These are phyloP conservation scores for Thecocarcelia acutangulata DNA, from an alignment of 2,888 invertebrate genomes.

Conservation along the genomic window DNA sequence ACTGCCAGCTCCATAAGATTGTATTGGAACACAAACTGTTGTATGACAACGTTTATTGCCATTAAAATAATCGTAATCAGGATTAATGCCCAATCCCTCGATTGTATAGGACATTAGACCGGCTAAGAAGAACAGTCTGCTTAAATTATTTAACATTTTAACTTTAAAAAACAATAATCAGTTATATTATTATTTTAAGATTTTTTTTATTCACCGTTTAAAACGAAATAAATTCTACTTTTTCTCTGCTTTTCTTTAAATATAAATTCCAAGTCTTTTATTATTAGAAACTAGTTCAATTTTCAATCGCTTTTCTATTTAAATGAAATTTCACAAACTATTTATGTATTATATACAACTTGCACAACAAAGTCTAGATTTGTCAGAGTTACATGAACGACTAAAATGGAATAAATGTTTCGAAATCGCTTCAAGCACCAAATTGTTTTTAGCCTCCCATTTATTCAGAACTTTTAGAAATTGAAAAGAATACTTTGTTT, in stretches of 20 bases:
- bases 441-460: conserved; percentile 24
- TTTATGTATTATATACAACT: neutral
- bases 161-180: neutral
- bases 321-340: conserved; percentile 33
- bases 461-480: conserved; percentile 17
- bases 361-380: neutral
- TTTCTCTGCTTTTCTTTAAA: conserved; percentile 15
- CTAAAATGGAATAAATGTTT: conserved; percentile 37
- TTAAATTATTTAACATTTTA: conserved; percentile 17
- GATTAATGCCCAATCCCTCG: neutral
- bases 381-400: neutral
- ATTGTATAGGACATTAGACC: neutral
- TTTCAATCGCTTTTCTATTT: conserved; percentile 24
- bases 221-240: neutral
- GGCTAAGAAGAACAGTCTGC: neutral
- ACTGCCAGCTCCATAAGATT: conserved; percentile 21
- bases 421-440: conserved; percentile 30
- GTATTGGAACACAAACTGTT: conserved; percentile 39
- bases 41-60: conserved; percentile 10
- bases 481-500: conserved; percentile 25
- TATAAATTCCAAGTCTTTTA: neutral
- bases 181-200: neutral
- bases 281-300: conserved; percentile 23
- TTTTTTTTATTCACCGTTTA: conserved; percentile 9
- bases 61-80: neutral